Percentiles rank a stretch among this genome's conserved stretches.
phyloP scores from a whole-genome alignment of 2,888 invertebrate species.

The Gibbula magus region DNA sequence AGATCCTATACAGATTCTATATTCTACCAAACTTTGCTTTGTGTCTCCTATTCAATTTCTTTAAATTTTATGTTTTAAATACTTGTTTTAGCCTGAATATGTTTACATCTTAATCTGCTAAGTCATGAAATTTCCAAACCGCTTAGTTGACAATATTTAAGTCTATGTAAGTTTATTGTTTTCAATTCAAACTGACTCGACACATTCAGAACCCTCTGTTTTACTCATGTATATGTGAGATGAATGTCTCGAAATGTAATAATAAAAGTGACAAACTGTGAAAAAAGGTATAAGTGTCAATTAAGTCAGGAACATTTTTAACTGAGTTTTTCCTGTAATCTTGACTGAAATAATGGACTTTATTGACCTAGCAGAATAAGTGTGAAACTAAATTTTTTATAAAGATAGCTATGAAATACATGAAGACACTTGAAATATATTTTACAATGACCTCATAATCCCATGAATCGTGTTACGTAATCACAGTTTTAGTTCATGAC shows the following conservation, averaged over 20 bases:
- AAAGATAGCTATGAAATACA: background rate
- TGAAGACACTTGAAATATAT: background rate
- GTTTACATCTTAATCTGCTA: background rate
- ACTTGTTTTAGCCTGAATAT: background rate
- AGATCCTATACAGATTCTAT: background rate
- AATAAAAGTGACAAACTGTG: no score
- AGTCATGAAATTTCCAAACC: no score
- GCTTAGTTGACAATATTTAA: no score
- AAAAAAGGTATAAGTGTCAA: no score
- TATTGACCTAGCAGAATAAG: no score
- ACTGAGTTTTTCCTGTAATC: no score
- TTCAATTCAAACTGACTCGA: background rate
- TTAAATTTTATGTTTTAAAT: background rate
- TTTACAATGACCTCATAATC: background rate
- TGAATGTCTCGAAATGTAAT: no score
- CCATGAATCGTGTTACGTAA: background rate
- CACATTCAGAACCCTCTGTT: no score
- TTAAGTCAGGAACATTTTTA: no score
- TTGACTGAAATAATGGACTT: no score
- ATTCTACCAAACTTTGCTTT: background rate
- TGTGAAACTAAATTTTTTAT: background rate
- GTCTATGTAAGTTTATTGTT: no score
- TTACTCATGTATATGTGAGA: no score
- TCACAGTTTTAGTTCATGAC: background rate
- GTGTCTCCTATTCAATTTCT: background rate